Conservation (phyloP, 2,888 invertebrate species). For the Steinernema carpocapsae region DNA sequence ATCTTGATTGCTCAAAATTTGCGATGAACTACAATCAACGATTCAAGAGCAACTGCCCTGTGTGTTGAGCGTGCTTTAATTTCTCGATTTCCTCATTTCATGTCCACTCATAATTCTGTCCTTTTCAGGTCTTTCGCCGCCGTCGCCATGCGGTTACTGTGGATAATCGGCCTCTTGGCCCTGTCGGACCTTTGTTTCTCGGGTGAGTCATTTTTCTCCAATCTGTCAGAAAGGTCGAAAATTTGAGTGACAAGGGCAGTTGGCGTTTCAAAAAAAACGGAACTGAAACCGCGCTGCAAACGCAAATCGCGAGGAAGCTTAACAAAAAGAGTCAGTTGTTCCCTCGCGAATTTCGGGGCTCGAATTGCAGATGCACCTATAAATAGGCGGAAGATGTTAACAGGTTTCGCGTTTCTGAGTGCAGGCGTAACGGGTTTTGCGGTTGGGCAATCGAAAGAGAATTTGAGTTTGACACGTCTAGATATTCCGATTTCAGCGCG, state of each 20-base stretch:
- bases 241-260: slow-evolving; percentile 12
- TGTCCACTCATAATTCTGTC: too few relatives aligned
- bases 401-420: slow-evolving; percentile 13
- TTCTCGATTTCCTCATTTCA: too few relatives aligned
- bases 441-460: neutral
- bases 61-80: too few relatives aligned
- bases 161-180: slow-evolving; percentile 14
- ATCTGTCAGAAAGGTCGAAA: neutral
- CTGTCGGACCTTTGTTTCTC: slow-evolving; percentile 11
- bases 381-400: slow-evolving; percentile 1
- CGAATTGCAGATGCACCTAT: slow-evolving; percentile 17
- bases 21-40: too few relatives aligned
- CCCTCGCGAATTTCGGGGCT: neutral
- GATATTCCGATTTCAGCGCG: neutral
- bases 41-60: too few relatives aligned
- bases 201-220: slow-evolving; percentile 3
- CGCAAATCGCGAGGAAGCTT: neutral
- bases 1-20: too few relatives aligned
- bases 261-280: neutral
- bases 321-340: slow-evolving; percentile 4
- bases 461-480: neutral
- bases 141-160: slow-evolving; percentile 25
- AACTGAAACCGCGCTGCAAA: neutral
- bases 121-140: too few relatives aligned
- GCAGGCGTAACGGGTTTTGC: neutral